Conservation (phyloP, 2,888 invertebrate genomes). For the Metalampra italica region DNA sequence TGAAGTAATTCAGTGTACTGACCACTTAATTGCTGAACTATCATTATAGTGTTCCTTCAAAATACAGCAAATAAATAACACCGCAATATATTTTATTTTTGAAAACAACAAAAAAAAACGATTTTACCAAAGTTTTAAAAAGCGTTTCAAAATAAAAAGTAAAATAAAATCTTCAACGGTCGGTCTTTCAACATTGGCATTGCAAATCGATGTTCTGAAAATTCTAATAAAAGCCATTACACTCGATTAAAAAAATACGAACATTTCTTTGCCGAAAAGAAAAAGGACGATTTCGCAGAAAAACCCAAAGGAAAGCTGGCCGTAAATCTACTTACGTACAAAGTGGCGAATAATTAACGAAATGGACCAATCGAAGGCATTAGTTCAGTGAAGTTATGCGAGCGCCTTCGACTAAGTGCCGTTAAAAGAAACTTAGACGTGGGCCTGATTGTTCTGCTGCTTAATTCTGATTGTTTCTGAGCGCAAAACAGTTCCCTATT, state of each 20-base stretch:
- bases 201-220: constrained; percentile 54
- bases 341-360: constrained; percentile 78
- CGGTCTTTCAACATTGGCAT: constrained; percentile 33
- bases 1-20: no score
- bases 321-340: constrained; percentile 77
- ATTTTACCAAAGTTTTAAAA: no score
- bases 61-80: no score
- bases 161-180: constrained; percentile 4
- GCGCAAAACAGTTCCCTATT: constrained; percentile 60
- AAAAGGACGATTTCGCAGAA: constrained; percentile 43
- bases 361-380: constrained; percentile 77
- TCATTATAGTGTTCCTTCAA: no score
- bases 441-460: constrained; percentile 68
- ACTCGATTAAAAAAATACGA: constrained; percentile 41
- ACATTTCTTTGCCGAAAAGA: constrained; percentile 30
- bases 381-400: constrained; percentile 73
- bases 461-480: constrained; percentile 74
- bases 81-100: no score
- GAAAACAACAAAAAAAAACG: no score
- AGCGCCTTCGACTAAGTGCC: constrained; percentile 65
- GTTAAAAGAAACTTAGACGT: constrained; percentile 77
- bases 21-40: no score
- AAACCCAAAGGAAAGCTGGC: constrained; percentile 54
- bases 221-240: constrained; percentile 55
- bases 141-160: background rate